Evolutionary conservation across 2,113 vertebrate genomes (phyloP).

Genomic region (Zapus hudsonius): DNA sequence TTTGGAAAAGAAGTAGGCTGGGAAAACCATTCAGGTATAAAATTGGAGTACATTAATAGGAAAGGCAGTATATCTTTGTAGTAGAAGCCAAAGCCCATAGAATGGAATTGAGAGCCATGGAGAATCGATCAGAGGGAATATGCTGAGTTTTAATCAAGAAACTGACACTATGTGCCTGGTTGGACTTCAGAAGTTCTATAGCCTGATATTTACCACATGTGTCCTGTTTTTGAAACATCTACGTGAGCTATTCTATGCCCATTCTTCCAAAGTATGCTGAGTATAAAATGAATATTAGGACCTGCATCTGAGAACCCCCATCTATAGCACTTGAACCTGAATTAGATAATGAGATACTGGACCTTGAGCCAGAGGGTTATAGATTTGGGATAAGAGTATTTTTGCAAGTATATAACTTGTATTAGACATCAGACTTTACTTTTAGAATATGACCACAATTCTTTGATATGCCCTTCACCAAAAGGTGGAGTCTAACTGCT

Average conservation of each 20-base stretch:
- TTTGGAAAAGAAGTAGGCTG: background rate
- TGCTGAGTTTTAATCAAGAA: background rate
- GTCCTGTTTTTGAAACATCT: background rate
- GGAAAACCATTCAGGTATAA: background rate
- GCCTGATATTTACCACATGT: background rate
- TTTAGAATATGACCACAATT: constrained; percentile 34
- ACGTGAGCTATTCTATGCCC: background rate
- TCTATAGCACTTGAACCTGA: background rate
- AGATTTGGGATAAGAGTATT: background rate
- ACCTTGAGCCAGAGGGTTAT: background rate
- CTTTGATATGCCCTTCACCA: constrained; percentile 34
- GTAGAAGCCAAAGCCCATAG: background rate
- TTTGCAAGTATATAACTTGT: constrained; percentile 23
- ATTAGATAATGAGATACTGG: background rate
- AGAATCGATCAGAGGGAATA: background rate
- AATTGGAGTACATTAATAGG: background rate
- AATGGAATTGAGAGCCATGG: background rate
- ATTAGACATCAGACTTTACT: background rate
- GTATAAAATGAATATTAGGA: background rate
- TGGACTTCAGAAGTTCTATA: background rate
- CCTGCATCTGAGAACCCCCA: background rate
- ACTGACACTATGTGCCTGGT: background rate
- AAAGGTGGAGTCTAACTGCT: constrained; percentile 25
- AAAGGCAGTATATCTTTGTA: background rate
- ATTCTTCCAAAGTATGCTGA: background rate